A percentile compares a stretch with the other conserved stretches of the same genome.
Conservation (phyloP, 2,888 invertebrate species). For the Amblyjoppa fuscipennis region DNA sequence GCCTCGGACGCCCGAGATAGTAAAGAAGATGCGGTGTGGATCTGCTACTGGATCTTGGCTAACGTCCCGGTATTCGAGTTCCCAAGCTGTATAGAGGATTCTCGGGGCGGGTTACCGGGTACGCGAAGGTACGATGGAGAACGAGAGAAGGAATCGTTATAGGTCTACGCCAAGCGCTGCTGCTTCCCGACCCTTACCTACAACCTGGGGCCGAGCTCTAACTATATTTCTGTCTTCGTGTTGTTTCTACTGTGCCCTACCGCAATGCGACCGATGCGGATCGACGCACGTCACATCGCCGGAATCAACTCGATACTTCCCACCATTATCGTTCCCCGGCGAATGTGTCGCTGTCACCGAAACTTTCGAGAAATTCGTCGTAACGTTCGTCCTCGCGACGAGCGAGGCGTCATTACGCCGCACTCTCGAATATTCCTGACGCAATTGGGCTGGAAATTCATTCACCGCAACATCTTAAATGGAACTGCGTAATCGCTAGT, state of each 20-base stretch:
- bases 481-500: background rate
- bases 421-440: background rate
- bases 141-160: slow-evolving; percentile 32
- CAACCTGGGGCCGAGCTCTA: slow-evolving; percentile 27
- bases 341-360: background rate
- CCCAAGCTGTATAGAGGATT: slow-evolving; percentile 69
- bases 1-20: slow-evolving; percentile 40
- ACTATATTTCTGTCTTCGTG: slow-evolving; percentile 12
- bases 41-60: slow-evolving; percentile 69
- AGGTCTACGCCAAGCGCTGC: slow-evolving; percentile 29
- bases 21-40: slow-evolving; percentile 53
- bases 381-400: background rate
- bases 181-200: slow-evolving; percentile 44
- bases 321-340: background rate
- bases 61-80: slow-evolving; percentile 74
- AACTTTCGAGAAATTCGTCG: background rate
- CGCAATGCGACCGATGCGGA: slow-evolving; percentile 67
- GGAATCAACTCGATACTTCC: slow-evolving; percentile 13
- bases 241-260: slow-evolving; percentile 43
- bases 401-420: background rate
- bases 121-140: background rate
- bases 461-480: background rate
- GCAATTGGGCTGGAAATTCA: background rate
- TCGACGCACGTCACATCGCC: slow-evolving; percentile 42
- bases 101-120: slow-evolving; percentile 16